A percentile compares a stretch with the other conserved stretches of the same genome.
Evolutionary conservation across 2,888 invertebrate species (phyloP).

Genomic region (Geotrupes spiniger): DNA sequence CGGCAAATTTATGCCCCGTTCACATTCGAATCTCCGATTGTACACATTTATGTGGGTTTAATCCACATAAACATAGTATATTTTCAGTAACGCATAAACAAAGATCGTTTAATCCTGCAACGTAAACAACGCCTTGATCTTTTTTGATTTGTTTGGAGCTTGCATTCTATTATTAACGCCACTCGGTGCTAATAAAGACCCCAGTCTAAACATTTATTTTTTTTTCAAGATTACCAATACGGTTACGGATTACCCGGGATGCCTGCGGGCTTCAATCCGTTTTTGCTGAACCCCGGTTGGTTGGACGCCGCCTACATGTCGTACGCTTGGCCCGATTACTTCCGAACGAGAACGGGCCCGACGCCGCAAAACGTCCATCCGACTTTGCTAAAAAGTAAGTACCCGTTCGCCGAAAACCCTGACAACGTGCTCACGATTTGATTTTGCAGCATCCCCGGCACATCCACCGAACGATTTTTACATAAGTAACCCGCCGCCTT

Average conservation of each 20-base stretch:
- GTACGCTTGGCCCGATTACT: constrained; percentile 70
- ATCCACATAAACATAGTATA: not conserved
- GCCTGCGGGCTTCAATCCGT: constrained; percentile 73
- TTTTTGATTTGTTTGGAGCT: constrained; percentile 11
- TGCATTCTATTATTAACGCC: constrained; percentile 17
- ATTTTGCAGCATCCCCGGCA: no score
- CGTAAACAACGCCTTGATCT: constrained; percentile 18
- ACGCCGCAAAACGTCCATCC: constrained; percentile 45
- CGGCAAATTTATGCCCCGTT: constrained; percentile 38
- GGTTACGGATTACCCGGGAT: constrained; percentile 61
- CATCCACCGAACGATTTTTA: constrained; percentile 34
- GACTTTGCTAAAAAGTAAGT: constrained; percentile 56
- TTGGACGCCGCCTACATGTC: constrained; percentile 80
- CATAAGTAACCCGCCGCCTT: constrained; percentile 27
- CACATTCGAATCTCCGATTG: constrained; percentile 13
- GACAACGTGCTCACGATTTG: no score
- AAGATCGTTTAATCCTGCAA: constrained; percentile 18
- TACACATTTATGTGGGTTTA: not conserved
- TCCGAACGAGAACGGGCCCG: constrained; percentile 55
- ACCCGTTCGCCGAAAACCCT: not conserved
- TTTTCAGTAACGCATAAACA: constrained; percentile 2
- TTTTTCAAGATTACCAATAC: constrained; percentile 71
- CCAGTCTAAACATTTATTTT: no score
- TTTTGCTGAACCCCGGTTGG: constrained; percentile 80
- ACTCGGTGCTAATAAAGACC: constrained; percentile 7